These are phyloP conservation scores for Phataginus tricuspis DNA, from an alignment of 2,797 vertebrate genomes.

Conservation along the genomic window DNA sequence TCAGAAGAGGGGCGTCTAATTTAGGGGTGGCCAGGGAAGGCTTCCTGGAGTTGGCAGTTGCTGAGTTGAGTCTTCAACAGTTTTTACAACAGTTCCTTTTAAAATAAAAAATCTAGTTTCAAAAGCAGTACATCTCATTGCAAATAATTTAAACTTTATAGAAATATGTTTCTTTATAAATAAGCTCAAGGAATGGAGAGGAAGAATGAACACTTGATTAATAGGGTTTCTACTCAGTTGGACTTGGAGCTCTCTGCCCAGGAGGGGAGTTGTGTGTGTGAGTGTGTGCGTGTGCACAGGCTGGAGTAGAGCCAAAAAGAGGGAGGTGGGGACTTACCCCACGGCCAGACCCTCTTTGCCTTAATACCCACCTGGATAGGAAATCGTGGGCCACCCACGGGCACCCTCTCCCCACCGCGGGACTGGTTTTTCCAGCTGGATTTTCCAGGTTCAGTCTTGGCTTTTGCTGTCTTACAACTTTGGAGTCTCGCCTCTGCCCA, in stretches of 20 bases:
- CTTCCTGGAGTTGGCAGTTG: neutral
- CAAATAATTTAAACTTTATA: neutral
- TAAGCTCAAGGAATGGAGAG: neutral
- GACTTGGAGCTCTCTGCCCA: neutral
- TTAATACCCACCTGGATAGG: neutral
- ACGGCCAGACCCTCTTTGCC: neutral
- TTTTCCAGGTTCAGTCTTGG: neutral
- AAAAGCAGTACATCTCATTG: neutral
- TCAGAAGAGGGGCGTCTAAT: neutral
- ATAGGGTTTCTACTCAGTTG: neutral
- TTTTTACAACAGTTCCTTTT: neutral
- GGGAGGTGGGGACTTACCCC: neutral
- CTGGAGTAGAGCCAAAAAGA: neutral
- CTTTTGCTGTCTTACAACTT: neutral
- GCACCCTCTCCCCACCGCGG: neutral
- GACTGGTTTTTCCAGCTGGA: neutral
- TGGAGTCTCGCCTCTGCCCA: neutral
- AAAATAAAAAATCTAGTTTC: neutral
- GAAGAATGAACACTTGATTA: neutral
- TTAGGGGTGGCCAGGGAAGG: neutral
- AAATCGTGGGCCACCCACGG: neutral
- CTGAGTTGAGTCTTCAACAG: neutral
- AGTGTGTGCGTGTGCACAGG: neutral
- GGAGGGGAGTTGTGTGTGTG: neutral
- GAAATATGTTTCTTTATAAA: neutral